Base-by-base conservation (phyloP, 2,888 invertebrate genomes). In the Onthophagus sagittarius region DNA sequence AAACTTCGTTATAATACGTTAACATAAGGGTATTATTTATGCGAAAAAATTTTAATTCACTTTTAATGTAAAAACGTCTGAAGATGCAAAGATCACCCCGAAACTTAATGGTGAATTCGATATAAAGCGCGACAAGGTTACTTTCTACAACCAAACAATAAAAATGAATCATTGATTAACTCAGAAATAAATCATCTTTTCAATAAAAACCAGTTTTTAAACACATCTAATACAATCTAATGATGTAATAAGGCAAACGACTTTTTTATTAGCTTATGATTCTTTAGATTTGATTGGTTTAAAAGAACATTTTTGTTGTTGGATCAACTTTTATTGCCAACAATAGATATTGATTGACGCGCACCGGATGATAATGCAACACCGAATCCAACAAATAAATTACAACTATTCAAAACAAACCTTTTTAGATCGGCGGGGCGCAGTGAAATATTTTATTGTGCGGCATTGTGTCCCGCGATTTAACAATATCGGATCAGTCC, bases 281-380 rank as follows among this genome's bases (percentile, higher is more conserved):
- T 23, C 23, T 23, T 23, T n/a, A n/a, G n/a, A n/a, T n/a, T n/a
- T n/a, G n/a, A n/a, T n/a, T n/a, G n/a, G n/a, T n/a, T 3, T 23
- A 23, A 23, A 23, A 23, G 3, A 23, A 3, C 23, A 23, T 23
- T 23, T 23, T 23, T 23, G 23, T 23, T 23, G 23, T 23, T 23
- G 2, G 39, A 11, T 53, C 39, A 53, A 53, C 39, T 53, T 53
- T 53, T 53, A 53, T 53, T 53, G 39, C 39, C 9, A 23, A 67
- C 67, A 67, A 67, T 67, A 67, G 67, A 67, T 67, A 67, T 67
- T 67, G 67, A 67, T 67, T 67, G 67, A 67, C 67, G 67, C 67
- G 32, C 13, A 67, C 67, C 67, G 23, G 31, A 23, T n/a, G n/a
- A 32, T 53, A 32, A 23, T 7, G 67, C 32, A 67, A 67, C 67